Base-by-base conservation (phyloP, 2,797 vertebrate species). In the Falco novaeseelandiae region DNA sequence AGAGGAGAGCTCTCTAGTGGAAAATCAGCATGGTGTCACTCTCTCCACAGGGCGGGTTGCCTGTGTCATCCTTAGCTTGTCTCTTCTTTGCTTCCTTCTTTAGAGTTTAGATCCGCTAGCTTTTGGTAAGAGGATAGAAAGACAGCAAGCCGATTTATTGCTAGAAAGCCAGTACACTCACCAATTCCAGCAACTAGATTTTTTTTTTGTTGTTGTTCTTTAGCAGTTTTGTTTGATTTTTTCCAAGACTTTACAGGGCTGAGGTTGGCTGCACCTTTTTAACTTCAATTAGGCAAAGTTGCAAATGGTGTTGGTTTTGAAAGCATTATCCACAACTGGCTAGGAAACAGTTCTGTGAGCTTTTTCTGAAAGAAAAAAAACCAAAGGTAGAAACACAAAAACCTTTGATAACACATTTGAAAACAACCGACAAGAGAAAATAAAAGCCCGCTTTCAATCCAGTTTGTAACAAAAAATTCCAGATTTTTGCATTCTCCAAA, bases 381-480 rank as follows among this genome's bases (percentile, higher is more conserved):
- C 18, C 20, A 48, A 48, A 48, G 4, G 27, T 11, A 44, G 12
- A 40, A 7, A 73, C 2, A 16, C 25, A 36, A 74, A 58, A 46
- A 7, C 0, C 2, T 44, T 34, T 32, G 18, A 25, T 19, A 69
- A 58, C 11, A 7, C 0, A 2, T 40, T 34, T 27, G 18, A 27
- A 16, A 70, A 58, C 11, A 72, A 42, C 26, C 40, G 15, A 9
- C 22, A 69, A 42, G 19, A 82, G 29, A 70, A 67, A 42, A 49
- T 18, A 25, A 76, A 82, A 57, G 34, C 3, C 5, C 54, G 9
- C 36, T 57, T 71, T 79, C 3, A 9, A 18, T 21, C 7, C 4
- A 49, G 4, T 58, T 59, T n/a, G 7, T 27, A 14, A 65, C 83
- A 44, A 46, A 49, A 71, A 44, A 40, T 2, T 26, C 5, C 3